Conservation (phyloP, 2,113 vertebrate species). For the Verasper variegatus region DNA sequence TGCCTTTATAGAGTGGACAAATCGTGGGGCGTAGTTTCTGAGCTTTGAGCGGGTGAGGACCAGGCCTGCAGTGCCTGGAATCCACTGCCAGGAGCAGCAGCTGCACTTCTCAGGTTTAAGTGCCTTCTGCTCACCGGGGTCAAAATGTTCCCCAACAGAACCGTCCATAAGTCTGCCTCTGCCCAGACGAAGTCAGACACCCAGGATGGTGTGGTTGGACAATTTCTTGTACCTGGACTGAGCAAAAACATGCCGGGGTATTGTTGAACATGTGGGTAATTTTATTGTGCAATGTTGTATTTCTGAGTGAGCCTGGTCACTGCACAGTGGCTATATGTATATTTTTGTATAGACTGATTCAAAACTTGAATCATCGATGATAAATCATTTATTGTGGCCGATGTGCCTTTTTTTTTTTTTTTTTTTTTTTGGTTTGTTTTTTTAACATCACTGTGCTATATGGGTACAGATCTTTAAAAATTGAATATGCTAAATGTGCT, state of each 20-base stretch:
- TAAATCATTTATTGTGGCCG: constrained; percentile 67
- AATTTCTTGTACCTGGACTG: constrained; percentile 45
- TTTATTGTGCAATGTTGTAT: constrained; percentile 78
- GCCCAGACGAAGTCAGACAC: constrained; percentile 10
- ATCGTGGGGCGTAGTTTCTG: constrained; percentile 48
- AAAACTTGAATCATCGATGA: constrained; percentile 58
- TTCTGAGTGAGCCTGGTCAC: constrained; percentile 67
- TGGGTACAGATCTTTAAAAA: constrained; percentile 55
- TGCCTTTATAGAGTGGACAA: constrained; percentile 57
- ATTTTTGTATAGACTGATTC: constrained; percentile 77
- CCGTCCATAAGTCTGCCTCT: constrained; percentile 38
- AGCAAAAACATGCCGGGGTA: constrained; percentile 53
- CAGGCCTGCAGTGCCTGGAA: constrained; percentile 82
- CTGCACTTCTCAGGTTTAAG: constrained; percentile 58
- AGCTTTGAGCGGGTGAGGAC: constrained; percentile 61
- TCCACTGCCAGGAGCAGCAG: constrained; percentile 20
- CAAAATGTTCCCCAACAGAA: constrained; percentile 34
- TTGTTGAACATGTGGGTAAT: constrained; percentile 56
- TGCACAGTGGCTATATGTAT: constrained; percentile 73
- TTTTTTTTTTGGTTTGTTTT: constrained; percentile 39
- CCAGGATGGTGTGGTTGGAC: constrained; percentile 17
- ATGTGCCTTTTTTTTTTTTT: constrained; percentile 76
- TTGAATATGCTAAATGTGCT: constrained; percentile 70
- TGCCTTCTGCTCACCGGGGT: constrained; percentile 75
- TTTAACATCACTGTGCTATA: constrained; percentile 58